Percentiles rank a stretch among this genome's conserved stretches.
These are phyloP conservation scores for Oriolus oriolus DNA, from an alignment of 2,113 vertebrate species.

Conservation along the genomic window DNA sequence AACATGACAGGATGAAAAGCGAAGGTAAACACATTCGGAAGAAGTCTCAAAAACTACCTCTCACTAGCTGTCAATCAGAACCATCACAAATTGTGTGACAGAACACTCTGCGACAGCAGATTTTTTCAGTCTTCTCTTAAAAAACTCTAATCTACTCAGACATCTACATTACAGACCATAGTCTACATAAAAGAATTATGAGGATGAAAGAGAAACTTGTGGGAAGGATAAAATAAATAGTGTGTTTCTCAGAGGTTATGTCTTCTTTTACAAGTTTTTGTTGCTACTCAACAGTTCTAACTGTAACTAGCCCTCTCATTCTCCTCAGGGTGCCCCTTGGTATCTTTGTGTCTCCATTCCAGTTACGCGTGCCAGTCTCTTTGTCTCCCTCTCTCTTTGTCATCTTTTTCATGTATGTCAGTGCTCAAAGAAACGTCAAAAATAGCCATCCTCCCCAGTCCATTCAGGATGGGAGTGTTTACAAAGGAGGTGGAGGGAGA, in stretches of 20 bases:
- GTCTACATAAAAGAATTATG: not conserved
- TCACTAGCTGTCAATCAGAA: not conserved
- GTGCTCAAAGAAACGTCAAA: not conserved
- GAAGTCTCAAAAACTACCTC: not conserved
- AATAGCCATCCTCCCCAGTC: not conserved
- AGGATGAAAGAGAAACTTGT: not conserved
- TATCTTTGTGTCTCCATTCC: not conserved
- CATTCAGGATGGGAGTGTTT: not conserved
- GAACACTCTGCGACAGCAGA: not conserved
- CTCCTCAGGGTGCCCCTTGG: not conserved
- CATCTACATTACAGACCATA: not conserved
- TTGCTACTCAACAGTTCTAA: not conserved
- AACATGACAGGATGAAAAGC: not conserved
- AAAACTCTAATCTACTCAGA: not conserved
- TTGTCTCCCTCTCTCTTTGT: not conserved
- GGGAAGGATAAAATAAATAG: not conserved
- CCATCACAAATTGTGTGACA: not conserved
- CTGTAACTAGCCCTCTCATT: not conserved
- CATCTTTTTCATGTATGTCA: not conserved
- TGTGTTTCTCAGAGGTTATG: not conserved
- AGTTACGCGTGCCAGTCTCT: not conserved
- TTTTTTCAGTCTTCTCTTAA: not conserved
- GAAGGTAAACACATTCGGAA: not conserved
- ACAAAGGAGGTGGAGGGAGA: not conserved
- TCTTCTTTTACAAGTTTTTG: not conserved